A percentile compares a stretch with the other conserved stretches of the same genome.
phyloP scores from a whole-genome alignment of 2,113 vertebrate genomes.

The Epinephelus moara region DNA sequence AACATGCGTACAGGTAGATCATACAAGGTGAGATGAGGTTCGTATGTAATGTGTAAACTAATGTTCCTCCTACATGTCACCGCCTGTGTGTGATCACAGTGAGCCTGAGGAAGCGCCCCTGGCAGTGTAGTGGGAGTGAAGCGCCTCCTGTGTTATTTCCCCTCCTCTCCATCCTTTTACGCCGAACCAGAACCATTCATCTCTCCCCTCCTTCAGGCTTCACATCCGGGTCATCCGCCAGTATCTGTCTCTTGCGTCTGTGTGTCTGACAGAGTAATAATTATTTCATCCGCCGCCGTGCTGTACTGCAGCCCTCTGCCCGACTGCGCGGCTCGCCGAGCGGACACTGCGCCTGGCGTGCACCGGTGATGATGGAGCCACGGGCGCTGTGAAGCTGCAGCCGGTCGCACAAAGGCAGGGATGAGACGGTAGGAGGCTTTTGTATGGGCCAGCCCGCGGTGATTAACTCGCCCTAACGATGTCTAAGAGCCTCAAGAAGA shows the following conservation, averaged over 20 bases:
- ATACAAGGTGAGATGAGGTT: neutral
- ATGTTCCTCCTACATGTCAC: conserved; percentile 40
- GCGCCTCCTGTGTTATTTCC: conserved; percentile 70
- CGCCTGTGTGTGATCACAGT: conserved; percentile 42
- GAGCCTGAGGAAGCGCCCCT: conserved; percentile 69
- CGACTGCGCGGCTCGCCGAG: conserved; percentile 72
- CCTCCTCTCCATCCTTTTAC: conserved; percentile 78
- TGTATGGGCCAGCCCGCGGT: conserved; percentile 76
- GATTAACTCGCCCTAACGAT: conserved; percentile 86
- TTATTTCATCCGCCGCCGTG: conserved; percentile 69
- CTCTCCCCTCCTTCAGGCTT: conserved; percentile 85
- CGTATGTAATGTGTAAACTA: conserved; percentile 12
- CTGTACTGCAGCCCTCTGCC: conserved; percentile 76
- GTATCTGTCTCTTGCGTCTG: conserved; percentile 74
- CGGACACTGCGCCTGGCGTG: conserved; percentile 76
- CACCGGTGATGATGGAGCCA: conserved; percentile 72
- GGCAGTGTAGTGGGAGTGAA: conserved; percentile 71
- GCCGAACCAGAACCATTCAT: conserved; percentile 83
- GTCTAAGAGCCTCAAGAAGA: conserved; percentile 99
- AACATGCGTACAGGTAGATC: neutral
- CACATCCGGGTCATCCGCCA: conserved; percentile 88
- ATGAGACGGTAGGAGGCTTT: conserved; percentile 80
- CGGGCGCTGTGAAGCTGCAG: conserved; percentile 72
- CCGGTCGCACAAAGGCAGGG: conserved; percentile 69
- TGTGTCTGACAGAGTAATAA: conserved; percentile 74